Base-by-base conservation (phyloP, 2,888 invertebrate species). In the Netelia melanura region DNA sequence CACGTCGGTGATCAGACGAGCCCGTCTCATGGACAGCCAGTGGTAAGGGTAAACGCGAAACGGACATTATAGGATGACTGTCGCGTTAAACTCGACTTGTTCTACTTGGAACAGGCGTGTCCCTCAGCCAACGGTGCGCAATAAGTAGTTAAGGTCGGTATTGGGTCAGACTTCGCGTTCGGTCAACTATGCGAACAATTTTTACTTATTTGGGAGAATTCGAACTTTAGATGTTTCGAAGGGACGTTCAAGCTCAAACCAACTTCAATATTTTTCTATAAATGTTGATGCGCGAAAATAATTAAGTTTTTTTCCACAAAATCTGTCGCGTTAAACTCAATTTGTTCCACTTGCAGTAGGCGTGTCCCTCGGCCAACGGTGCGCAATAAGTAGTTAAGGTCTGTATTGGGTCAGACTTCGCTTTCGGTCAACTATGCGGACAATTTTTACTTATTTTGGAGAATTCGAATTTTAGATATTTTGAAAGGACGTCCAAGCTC, bases 111-210 rank as follows among this genome's bases (percentile, higher is more conserved):
- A 68, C 30, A n/a, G 30, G 25, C 75, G 75, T 58, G 23, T 11
- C 48, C 11, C 30, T n/a, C 14, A 43, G n/a, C 6, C 5, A 14
- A 44, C 5, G 3, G 54, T 14, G 30, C 44, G 11, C 74, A 25
- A 43, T 61, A 14, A 79, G 79, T 79, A 77, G 77, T 82, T 52
- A 77, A 64, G 71, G 48, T 67, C 70, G 48, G 82, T 77, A 65
- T 77, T 48, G 56, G 77, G 48, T 71, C 52, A 56, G 77, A 38
- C 82, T 8, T 48, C 48, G 48, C 1, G 11, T 48, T 48, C 11
- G 1, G 48, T 9, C 48, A 48, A 48, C 11, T 9, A 48, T 11
- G 11, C 3, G 9, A 0, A 25, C 25, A 25, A 25, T 25, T 25
- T 25, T 25, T 25, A 25, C 30, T 5, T 30, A 30, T 30, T 48